phyloP scores from a whole-genome alignment of 2,113 vertebrate genomes.

The Uropsilus gracilis region DNA sequence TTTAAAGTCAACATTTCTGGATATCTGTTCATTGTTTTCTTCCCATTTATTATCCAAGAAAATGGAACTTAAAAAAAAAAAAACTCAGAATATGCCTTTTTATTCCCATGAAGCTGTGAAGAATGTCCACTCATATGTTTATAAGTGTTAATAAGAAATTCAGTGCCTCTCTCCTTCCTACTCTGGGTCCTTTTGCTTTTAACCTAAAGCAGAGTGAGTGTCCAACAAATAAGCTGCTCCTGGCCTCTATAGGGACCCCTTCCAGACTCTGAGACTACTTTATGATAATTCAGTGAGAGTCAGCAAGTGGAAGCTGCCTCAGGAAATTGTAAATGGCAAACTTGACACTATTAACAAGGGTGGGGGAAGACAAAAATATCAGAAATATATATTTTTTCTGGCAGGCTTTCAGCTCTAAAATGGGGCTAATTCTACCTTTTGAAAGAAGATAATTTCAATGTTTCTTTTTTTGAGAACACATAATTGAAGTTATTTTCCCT shows the following conservation, averaged over 20 bases:
- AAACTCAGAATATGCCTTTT: not conserved
- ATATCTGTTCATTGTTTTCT: not conserved
- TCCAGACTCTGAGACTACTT: not conserved
- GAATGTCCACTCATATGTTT: not conserved
- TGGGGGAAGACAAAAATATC: conserved; percentile 74
- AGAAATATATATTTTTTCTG: conserved; percentile 81
- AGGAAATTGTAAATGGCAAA: conserved; percentile 69
- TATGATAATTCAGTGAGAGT: conserved; percentile 46
- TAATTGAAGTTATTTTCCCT: conserved; percentile 88
- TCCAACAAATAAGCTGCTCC: not conserved
- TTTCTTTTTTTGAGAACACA: conserved; percentile 85
- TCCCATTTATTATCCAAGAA: not conserved
- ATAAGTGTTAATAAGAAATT: not conserved
- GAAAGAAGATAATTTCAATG: conserved; percentile 87
- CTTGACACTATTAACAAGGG: conserved; percentile 75
- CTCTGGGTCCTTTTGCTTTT: not conserved
- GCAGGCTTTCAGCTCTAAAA: conserved; percentile 85
- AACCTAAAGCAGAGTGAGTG: not conserved
- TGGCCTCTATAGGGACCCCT: not conserved
- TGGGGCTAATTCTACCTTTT: conserved; percentile 86
- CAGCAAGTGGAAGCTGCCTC: conserved; percentile 56
- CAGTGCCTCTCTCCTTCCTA: not conserved
- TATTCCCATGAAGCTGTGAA: not conserved
- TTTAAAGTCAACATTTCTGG: not conserved
- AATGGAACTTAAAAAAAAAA: not conserved